A percentile compares a stretch with the other conserved stretches of the same genome.
phyloP scores from a whole-genome alignment of 2,888 invertebrate genomes.

The Watsonalla cultraria region DNA sequence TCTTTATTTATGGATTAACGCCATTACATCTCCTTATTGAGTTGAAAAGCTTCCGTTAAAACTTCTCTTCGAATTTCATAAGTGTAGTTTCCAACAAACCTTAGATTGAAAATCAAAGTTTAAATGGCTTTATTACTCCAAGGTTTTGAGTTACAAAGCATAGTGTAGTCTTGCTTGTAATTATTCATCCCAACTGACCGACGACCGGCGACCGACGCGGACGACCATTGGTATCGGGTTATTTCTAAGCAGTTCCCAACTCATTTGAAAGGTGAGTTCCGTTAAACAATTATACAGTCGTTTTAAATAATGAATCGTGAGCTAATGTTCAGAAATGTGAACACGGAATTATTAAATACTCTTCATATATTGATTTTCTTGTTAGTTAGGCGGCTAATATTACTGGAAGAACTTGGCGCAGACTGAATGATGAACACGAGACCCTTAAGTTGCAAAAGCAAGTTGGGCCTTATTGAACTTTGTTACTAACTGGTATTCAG shows the following conservation, averaged over 20 bases:
- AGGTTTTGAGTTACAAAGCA: slow-evolving; percentile 66
- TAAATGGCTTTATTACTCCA: slow-evolving; percentile 37
- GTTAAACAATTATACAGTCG: neutral
- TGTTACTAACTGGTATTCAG: slow-evolving; percentile 28
- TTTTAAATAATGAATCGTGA: neutral
- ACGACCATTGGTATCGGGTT: slow-evolving; percentile 45
- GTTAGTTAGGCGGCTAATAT: slow-evolving; percentile 9
- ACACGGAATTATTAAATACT: neutral
- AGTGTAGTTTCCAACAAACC: slow-evolving; percentile 17
- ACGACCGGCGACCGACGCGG: slow-evolving; percentile 27
- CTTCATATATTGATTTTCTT: neutral
- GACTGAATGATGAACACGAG: slow-evolving; percentile 32
- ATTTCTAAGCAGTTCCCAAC: slow-evolving; percentile 39
- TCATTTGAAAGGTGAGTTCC: slow-evolving; percentile 11
- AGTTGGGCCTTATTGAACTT: slow-evolving; percentile 32
- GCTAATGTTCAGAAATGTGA: neutral
- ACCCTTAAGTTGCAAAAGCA: slow-evolving; percentile 32
- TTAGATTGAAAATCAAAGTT: slow-evolving; percentile 32
- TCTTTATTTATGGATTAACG: neutral
- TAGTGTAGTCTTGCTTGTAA: slow-evolving; percentile 55
- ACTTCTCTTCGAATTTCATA: slow-evolving; percentile 11
- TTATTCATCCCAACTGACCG: slow-evolving; percentile 59
- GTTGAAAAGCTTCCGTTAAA: too few species aligned
- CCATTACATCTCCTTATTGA: too few species aligned
- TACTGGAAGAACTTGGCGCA: slow-evolving; percentile 31